A percentile compares a stretch with the other conserved stretches of the same genome.
Conservation (phyloP, 1,140 invertebrate genomes). For the Lepidurus couesii region DNA sequence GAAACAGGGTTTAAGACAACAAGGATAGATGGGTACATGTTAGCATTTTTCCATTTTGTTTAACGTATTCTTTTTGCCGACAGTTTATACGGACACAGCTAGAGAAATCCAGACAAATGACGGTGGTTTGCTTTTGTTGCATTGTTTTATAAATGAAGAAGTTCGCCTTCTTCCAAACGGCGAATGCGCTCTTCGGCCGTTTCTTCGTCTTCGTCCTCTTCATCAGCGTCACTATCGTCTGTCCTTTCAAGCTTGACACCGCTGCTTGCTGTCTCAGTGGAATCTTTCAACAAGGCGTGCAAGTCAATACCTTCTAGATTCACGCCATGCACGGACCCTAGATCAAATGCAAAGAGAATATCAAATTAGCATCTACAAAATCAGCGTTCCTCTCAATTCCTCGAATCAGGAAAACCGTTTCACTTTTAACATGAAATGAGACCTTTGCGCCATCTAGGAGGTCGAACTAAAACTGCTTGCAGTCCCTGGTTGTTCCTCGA, state of each 20-base stretch:
- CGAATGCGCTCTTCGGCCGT: constrained; percentile 31
- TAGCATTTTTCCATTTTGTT: not conserved
- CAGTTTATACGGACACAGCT: not conserved
- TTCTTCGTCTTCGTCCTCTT: constrained; percentile 30
- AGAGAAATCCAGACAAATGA: not conserved
- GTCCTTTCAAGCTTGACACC: constrained; percentile 6
- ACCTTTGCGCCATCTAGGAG: not conserved
- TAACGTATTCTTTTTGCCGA: not conserved
- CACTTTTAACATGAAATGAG: not conserved
- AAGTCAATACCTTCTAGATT: constrained; percentile 36
- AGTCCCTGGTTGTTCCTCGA: not conserved
- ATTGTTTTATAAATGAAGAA: constrained; percentile 31
- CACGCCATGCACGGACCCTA: constrained; percentile 36
- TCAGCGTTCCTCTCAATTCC: no score
- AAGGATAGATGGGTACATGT: not conserved
- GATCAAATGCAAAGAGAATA: constrained; percentile 9
- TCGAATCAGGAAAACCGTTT: no score
- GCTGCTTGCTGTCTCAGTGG: not conserved
- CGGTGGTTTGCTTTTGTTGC: not conserved
- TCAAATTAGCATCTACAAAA: not conserved
- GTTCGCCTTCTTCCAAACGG: constrained; percentile 35
- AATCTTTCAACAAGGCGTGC: constrained; percentile 32
- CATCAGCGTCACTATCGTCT: not conserved
- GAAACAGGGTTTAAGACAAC: not conserved
- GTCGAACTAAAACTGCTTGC: not conserved